These are phyloP conservation scores for Tiaroga cobitis DNA, from an alignment of 2,797 vertebrate genomes.

Conservation along the genomic window DNA sequence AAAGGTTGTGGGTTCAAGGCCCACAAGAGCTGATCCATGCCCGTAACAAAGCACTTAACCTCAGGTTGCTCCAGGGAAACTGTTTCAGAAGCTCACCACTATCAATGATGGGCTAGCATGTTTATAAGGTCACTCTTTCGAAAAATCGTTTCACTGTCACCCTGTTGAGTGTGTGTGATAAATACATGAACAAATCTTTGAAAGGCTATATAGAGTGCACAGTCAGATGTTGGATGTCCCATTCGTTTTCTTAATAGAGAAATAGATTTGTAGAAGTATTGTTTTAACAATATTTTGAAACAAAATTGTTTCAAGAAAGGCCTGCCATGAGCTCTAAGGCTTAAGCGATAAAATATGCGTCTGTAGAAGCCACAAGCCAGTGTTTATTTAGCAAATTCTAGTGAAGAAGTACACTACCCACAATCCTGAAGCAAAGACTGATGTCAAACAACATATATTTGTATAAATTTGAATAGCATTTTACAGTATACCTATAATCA, in stretches of 20 bases:
- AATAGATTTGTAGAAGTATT: not conserved
- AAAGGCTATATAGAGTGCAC: not conserved
- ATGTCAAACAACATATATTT: not conserved
- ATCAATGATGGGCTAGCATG: not conserved
- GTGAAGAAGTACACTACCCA: not conserved
- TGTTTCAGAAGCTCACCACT: not conserved
- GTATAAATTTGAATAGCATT: too few relatives aligned
- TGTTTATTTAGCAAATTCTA: not conserved
- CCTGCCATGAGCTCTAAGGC: not conserved
- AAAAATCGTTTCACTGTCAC: not conserved
- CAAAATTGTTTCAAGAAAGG: not conserved
- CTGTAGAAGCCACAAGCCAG: not conserved
- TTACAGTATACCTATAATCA: not conserved
- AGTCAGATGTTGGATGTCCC: rapidly evolving
- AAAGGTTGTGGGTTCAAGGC: not conserved
- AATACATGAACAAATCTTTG: not conserved
- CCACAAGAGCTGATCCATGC: not conserved
- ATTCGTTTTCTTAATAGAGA: not conserved
- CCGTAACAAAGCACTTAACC: not conserved
- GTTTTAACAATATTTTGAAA: not conserved
- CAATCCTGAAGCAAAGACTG: not conserved
- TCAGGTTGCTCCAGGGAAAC: not conserved
- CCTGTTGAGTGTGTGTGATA: not conserved
- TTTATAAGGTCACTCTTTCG: not conserved
- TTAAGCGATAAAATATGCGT: not conserved